phyloP scores from a whole-genome alignment of 2,888 invertebrate genomes.

The Spodoptera picta region DNA sequence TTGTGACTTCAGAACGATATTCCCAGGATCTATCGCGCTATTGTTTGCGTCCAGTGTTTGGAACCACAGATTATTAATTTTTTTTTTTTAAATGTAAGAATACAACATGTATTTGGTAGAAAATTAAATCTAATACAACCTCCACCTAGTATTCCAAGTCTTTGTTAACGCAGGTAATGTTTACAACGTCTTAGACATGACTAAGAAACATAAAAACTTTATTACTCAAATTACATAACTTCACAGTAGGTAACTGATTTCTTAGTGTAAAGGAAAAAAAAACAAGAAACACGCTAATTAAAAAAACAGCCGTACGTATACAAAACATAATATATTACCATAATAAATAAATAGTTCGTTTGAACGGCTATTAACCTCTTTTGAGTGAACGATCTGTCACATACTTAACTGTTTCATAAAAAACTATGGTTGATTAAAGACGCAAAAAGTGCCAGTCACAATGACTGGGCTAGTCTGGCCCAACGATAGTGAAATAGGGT shows the following conservation, averaged over 20 bases:
- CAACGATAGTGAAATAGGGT: slow-evolving; percentile 58
- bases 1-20: slow-evolving; percentile 11
- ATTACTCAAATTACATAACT: slow-evolving; percentile 34
- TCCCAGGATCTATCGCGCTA: slow-evolving; percentile 14
- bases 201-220: slow-evolving; percentile 28
- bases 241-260: slow-evolving; percentile 7
- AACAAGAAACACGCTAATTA: slow-evolving; percentile 9
- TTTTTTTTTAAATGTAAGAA: not conserved
- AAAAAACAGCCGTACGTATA: slow-evolving; percentile 27
- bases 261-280: slow-evolving; percentile 21
- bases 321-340: slow-evolving; percentile 51
- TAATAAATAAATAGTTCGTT: slow-evolving; percentile 56
- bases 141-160: slow-evolving; percentile 7
- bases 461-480: slow-evolving; percentile 35
- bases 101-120: slow-evolving; percentile 2
- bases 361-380: slow-evolving; percentile 54
- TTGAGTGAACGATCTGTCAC: slow-evolving; percentile 45
- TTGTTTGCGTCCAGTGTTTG: slow-evolving; percentile 6
- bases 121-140: slow-evolving; percentile 1
- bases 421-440: slow-evolving; percentile 53
- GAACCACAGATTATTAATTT: not conserved
- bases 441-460: slow-evolving; percentile 49
- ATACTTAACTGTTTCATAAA: slow-evolving; percentile 49
- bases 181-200: slow-evolving; percentile 27
- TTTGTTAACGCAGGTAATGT: slow-evolving; percentile 27